Evolutionary conservation across 2,888 invertebrate species (phyloP), one percentile per base, ranked within the genome.

Genomic region (Amaurobius ferox): DNA sequence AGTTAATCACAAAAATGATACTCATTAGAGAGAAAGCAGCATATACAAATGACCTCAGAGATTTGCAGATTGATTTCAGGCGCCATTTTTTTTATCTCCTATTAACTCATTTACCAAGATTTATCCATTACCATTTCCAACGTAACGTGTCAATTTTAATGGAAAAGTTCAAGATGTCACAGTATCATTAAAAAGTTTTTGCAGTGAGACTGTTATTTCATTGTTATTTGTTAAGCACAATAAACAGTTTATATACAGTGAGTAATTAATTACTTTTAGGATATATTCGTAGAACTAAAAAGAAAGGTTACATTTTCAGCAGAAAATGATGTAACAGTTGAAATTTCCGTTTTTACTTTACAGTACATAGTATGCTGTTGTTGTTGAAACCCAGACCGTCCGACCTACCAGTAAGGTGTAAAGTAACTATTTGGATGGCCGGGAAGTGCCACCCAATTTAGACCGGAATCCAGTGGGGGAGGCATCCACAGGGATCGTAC

Each of bases 11-110:
- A 64, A 64, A 64, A 64, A 11, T 64, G 7, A 23, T 1, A 23
- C 23, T 55, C 19, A 23, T 55, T 55, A 23, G 16, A 1, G n/a
- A 2, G 23, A n/a, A 55, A 55, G 55, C 1, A 55, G 23, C 55
- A 55, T n/a, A n/a, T 55, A 55, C 19, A 23, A 23, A 23, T 23
- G 55, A 55, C 67, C 35, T 35, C 13, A 67, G 30, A 35, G 67
- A 35, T 35, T 19, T 19, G 55, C 9, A 67, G 35, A 19, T 35
- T 67, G 67, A 67, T 30, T 67, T 3, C 11, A 32, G 67, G 67
- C 67, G 39, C 67, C 67, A 67, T 32, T 32, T 67, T 66, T 66
- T 35, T 35, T 19, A 19, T 35, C 13, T 55, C 2, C n/a, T 35
- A 67, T n/a, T 39, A 9, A 9, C 23, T 32, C 39, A 23, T 23